These are phyloP conservation scores for Pelosia muscerda DNA, from an alignment of 2,888 invertebrate species.

Conservation along the genomic window DNA sequence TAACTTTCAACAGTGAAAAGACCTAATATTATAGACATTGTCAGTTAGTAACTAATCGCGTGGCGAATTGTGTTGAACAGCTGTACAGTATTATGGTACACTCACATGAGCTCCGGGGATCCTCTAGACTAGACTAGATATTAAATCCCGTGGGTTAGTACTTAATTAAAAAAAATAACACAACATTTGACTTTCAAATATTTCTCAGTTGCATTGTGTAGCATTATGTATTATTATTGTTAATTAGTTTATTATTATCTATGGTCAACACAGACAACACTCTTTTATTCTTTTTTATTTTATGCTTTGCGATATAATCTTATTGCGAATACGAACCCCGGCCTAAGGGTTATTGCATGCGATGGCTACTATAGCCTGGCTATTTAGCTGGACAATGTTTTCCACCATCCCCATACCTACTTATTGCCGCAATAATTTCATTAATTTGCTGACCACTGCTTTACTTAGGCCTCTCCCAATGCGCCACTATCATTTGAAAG, in stretches of 20 bases:
- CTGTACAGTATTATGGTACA: not conserved
- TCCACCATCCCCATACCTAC: conserved; percentile 39
- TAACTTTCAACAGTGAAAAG: not conserved
- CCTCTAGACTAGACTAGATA: too few species aligned
- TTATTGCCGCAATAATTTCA: conserved; percentile 27
- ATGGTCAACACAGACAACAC: not conserved
- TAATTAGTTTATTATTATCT: not conserved
- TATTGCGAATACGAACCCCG: not conserved
- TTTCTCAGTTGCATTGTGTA: not conserved
- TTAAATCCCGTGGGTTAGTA: too few species aligned
- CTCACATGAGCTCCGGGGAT: not conserved
- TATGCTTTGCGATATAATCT: not conserved
- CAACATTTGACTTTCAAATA: too few species aligned
- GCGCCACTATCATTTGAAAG: not conserved
- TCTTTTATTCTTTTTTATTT: not conserved
- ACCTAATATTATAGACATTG: not conserved
- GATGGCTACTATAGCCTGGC: not conserved
- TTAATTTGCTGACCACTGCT: not conserved
- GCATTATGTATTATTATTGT: too few species aligned
- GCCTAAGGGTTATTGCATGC: not conserved
- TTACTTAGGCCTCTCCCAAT: not conserved
- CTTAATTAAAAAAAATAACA: too few species aligned
- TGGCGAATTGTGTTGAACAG: not conserved
- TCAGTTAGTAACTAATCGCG: not conserved
- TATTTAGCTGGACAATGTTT: conserved; percentile 37